Conservation (phyloP, 2,888 invertebrate genomes). For the Dicranocentrus wangi region DNA sequence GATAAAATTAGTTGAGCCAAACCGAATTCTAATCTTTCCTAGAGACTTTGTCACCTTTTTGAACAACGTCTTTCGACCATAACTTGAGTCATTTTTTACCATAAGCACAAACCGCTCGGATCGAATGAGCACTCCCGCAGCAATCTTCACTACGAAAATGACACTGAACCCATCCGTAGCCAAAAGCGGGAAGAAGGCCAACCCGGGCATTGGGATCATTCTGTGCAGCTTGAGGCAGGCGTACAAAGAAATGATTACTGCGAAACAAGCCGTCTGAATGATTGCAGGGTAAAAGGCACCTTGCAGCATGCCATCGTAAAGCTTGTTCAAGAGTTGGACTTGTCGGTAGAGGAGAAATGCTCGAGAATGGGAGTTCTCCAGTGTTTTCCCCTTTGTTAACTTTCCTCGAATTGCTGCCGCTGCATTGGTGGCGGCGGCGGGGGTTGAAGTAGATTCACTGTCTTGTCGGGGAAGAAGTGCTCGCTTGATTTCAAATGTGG, state of each 20-base stretch:
- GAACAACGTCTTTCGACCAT: slow-evolving; percentile 23
- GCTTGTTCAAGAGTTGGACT: slow-evolving; percentile 41
- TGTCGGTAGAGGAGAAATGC: slow-evolving; percentile 38
- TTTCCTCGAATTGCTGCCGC: neutral
- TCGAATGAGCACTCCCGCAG: slow-evolving; percentile 34
- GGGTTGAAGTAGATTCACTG: neutral
- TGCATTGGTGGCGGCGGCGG: neutral
- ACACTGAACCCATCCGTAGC: slow-evolving; percentile 51
- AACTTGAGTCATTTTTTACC: slow-evolving; percentile 10
- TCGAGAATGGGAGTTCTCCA: neutral
- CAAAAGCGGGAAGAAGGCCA: slow-evolving; percentile 56
- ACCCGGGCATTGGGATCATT: slow-evolving; percentile 56
- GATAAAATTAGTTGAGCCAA: slow-evolving; percentile 57
- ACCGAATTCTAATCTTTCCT: slow-evolving; percentile 46
- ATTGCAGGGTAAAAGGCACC: slow-evolving; percentile 42
- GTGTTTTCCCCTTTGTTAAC: neutral
- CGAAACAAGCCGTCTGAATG: slow-evolving; percentile 17
- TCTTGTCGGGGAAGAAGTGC: too few relatives aligned
- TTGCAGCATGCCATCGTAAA: slow-evolving; percentile 46
- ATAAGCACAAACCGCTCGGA: slow-evolving; percentile 22
- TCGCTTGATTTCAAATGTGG: too few relatives aligned
- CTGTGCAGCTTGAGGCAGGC: slow-evolving; percentile 57
- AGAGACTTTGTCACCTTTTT: slow-evolving; percentile 49
- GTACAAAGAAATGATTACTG: slow-evolving; percentile 42
- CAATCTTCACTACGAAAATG: slow-evolving; percentile 58